phyloP scores from a whole-genome alignment of 2,113 vertebrate genomes.

The Gallinago paraguaiae region DNA sequence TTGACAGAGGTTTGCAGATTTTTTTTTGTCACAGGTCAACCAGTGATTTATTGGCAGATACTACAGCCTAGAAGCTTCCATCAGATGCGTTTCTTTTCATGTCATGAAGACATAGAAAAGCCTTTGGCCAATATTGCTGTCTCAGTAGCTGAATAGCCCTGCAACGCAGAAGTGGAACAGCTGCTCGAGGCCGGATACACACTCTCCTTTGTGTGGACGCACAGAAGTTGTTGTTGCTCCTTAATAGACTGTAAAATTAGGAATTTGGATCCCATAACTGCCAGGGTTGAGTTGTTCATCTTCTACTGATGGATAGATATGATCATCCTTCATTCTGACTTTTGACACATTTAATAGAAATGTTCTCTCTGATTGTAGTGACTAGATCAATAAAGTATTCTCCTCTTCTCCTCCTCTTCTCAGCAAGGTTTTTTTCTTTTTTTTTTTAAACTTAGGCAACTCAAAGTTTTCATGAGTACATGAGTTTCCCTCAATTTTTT shows the following conservation, averaged over 20 bases:
- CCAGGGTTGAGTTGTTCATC: not conserved
- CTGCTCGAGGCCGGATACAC: not conserved
- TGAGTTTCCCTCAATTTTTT: not conserved
- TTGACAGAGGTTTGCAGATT: not conserved
- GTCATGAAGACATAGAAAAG: not conserved
- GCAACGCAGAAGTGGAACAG: not conserved
- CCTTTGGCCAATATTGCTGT: not conserved
- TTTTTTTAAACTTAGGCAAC: not conserved
- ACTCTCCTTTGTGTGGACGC: not conserved
- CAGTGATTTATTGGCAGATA: not conserved
- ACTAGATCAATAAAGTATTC: not conserved
- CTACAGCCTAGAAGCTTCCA: not conserved
- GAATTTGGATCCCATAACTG: not conserved
- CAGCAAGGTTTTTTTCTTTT: not conserved
- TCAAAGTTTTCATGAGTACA: not conserved
- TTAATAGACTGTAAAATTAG: rapidly evolving
- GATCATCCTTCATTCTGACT: not conserved
- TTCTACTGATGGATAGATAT: not conserved
- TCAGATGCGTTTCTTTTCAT: not conserved
- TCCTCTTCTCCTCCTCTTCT: not conserved
- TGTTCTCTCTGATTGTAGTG: not conserved
- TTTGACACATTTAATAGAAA: not conserved
- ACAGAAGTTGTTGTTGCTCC: not conserved
- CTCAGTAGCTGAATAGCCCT: not conserved
- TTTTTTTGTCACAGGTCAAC: not conserved